Percentiles rank a stretch among this genome's conserved stretches.
These are phyloP conservation scores for Octonoba sinensis DNA, from an alignment of 2,888 invertebrate species.

Conservation along the genomic window DNA sequence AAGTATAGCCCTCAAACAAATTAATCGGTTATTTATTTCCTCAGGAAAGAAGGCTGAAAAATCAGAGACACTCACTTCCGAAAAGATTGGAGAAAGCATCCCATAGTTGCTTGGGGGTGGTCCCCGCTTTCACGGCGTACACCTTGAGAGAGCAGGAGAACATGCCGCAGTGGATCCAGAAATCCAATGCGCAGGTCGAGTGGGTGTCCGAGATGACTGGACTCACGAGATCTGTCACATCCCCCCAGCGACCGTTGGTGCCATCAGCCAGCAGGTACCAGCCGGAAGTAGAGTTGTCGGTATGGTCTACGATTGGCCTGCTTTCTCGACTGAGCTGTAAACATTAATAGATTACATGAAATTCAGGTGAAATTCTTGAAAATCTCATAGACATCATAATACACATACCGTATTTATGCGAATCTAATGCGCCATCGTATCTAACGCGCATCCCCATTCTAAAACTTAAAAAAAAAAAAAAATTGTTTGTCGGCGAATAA, in stretches of 20 bases:
- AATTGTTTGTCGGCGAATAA: too few relatives aligned
- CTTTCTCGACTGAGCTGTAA: slow-evolving; percentile 41
- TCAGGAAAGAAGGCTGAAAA: too few relatives aligned
- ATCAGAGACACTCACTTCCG: slow-evolving; percentile 26
- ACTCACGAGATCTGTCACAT: slow-evolving; percentile 45
- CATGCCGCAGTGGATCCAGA: slow-evolving; percentile 49
- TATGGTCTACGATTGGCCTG: slow-evolving; percentile 43
- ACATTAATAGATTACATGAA: too few relatives aligned
- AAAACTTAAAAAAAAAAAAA: too few relatives aligned
- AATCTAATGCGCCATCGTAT: too few relatives aligned
- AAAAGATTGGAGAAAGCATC: not conserved
- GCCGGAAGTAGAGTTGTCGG: slow-evolving; percentile 40
- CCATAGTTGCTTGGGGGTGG: slow-evolving; percentile 15
- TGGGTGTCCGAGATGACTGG: slow-evolving; percentile 44
- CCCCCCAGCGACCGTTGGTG: slow-evolving; percentile 22
- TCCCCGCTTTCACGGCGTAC: not conserved
- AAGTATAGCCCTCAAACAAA: too few relatives aligned
- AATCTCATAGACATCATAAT: too few relatives aligned
- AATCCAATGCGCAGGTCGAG: slow-evolving; percentile 48
- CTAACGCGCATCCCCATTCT: too few relatives aligned
- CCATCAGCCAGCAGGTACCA: slow-evolving; percentile 60
- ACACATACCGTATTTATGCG: too few relatives aligned
- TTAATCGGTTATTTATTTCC: too few relatives aligned
- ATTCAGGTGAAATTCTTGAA: too few relatives aligned
- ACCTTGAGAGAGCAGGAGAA: slow-evolving; percentile 9